phyloP scores from a whole-genome alignment of 2,113 vertebrate genomes.

The Tychaedon coryphoeus region DNA sequence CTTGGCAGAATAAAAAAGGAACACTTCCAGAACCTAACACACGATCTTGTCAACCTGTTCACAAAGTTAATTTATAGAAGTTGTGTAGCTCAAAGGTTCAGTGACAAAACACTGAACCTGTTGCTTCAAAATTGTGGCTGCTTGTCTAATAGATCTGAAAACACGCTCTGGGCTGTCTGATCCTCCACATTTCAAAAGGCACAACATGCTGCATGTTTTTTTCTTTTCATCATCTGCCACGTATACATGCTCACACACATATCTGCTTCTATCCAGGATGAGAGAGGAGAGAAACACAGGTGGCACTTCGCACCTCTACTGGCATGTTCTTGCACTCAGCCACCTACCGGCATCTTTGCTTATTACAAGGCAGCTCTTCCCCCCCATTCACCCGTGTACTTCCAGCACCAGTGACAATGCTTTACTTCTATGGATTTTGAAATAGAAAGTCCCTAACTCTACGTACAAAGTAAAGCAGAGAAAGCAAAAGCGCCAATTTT shows the following conservation, averaged over 20 bases:
- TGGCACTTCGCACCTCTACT: background rate
- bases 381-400: background rate
- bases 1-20: background rate
- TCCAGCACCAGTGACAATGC: background rate
- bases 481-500: background rate
- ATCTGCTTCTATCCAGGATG: background rate
- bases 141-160: rapidly evolving
- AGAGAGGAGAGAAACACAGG: background rate
- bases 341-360: background rate
- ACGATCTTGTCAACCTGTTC: background rate
- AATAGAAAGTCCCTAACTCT: background rate
- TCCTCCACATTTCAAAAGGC: background rate
- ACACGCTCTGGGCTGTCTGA: background rate
- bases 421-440: background rate
- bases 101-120: background rate
- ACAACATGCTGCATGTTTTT: background rate
- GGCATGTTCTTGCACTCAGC: background rate
- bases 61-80: rapidly evolving
- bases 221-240: background rate
- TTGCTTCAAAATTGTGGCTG: background rate
- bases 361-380: background rate
- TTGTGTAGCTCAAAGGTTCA: background rate
- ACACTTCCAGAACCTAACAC: background rate
- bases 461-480: background rate
- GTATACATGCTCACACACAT: background rate